phyloP scores from a whole-genome alignment of 2,888 invertebrate genomes.

The Helicoverpa assulta region DNA sequence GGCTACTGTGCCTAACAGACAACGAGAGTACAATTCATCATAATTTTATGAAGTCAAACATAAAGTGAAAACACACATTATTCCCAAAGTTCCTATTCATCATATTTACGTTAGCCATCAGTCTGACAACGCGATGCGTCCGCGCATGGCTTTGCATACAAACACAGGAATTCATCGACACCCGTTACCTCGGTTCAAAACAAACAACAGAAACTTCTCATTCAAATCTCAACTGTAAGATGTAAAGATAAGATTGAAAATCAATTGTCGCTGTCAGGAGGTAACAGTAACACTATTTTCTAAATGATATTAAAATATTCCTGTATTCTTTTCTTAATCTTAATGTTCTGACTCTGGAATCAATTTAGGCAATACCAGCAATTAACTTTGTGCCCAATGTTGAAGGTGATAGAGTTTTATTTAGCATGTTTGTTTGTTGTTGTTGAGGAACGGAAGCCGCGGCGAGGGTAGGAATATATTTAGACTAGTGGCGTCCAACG shows the following conservation, averaged over 20 bases:
- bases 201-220: slow-evolving; percentile 44
- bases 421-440: slow-evolving; percentile 42
- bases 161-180: slow-evolving; percentile 74
- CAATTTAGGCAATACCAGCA: slow-evolving; percentile 34
- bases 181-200: slow-evolving; percentile 54
- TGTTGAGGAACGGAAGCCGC: slow-evolving; percentile 56
- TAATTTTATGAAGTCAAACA: slow-evolving; percentile 30
- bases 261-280: slow-evolving; percentile 16
- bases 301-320: slow-evolving; percentile 60
- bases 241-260: slow-evolving; percentile 20
- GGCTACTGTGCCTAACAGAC: background rate
- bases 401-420: slow-evolving; percentile 27
- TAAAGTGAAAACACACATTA: slow-evolving; percentile 45
- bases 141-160: slow-evolving; percentile 68
- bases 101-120: slow-evolving; percentile 66
- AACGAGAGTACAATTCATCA: slow-evolving; percentile 5
- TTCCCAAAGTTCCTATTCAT: slow-evolving; percentile 53
- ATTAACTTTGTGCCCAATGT: slow-evolving; percentile 25
- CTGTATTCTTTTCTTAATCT: slow-evolving; percentile 54
- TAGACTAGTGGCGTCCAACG: slow-evolving; percentile 59
- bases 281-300: slow-evolving; percentile 55
- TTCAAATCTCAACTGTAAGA: slow-evolving; percentile 11
- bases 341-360: slow-evolving; percentile 53
- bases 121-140: slow-evolving; percentile 67
- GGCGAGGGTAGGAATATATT: slow-evolving; percentile 64